Evolutionary conservation across 30 jellyfish, hydroid and myxozoan genomes (phyloP), one percentile per base, ranked within the genome.

Genomic region (Turritopsis rubra): DNA sequence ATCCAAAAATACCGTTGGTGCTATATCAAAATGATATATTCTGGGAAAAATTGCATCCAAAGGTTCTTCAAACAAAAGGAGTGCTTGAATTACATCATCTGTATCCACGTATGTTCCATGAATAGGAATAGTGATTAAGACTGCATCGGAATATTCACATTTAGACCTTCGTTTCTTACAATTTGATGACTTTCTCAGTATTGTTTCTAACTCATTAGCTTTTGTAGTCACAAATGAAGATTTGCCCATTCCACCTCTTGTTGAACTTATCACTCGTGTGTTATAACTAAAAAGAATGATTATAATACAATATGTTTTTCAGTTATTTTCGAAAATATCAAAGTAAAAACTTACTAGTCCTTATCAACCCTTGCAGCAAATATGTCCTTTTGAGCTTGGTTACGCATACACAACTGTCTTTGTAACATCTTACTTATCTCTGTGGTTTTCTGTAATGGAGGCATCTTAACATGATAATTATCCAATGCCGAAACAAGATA

Each of bases 181-280:
- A 83, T 74, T 20, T 53, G 52, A 22, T 66, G 53, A 21, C 88
- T 65, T 29, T 30, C 65, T 53, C 75, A 83, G 26, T 60, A 60
- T 29, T 9, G 29, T 52, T 13, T 74, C 73, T 27, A 89, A 82
- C 65, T 71, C 54, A 23, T 81, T 79, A 16, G 93, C 92, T 25
- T 60, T 53, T 28, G 83, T 41, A 25, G 75, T 29, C 22, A 84
- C 81, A 28, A 26, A 79, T 20, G 83, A 71, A 1, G 96, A 89
- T 79, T 89, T 89, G 3, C 96, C 96, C 52, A 89, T 89, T 20
- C 96, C 96, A 3, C 89, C 84, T 27, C 86, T 84, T 24, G 16
- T 18, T 30, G 96, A 89, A 30, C 78, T 83, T 80, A 89, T 83
- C 52, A 89, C 96, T n/a, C 89, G 89, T 7, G 82, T 86, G 24